Evolutionary conservation across 2,113 vertebrate genomes (phyloP).

Genomic region (Microcebus tavaratra): DNA sequence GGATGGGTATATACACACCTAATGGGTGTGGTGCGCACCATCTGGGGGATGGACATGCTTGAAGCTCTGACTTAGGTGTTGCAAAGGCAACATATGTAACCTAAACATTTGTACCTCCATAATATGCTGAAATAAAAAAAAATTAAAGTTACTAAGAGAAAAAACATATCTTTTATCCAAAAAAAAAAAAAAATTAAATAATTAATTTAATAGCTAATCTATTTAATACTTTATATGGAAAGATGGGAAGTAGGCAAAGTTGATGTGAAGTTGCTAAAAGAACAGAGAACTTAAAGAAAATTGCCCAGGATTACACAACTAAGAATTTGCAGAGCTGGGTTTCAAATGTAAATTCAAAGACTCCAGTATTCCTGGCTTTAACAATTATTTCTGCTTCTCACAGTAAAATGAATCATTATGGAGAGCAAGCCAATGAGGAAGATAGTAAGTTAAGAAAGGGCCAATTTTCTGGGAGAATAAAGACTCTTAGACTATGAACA

Average conservation of each 20-base stretch:
- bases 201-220: neutral
- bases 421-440: neutral
- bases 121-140: no score
- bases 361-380: neutral
- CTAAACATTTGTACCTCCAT: no score
- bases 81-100: no score
- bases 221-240: neutral
- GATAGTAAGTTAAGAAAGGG: neutral
- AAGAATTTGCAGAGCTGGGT: neutral
- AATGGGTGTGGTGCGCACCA: no score
- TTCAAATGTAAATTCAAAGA: neutral
- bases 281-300: neutral
- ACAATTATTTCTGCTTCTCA: neutral
- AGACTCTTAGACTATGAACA: neutral
- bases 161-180: no score
- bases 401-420: neutral
- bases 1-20: no score
- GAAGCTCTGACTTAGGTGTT: no score
- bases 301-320: neutral
- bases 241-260: neutral
- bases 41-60: no score
- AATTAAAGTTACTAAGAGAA: no score
- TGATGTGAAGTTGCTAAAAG: neutral
- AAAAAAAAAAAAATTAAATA: neutral
- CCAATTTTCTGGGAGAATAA: neutral